Percentiles rank a stretch among this genome's conserved stretches.
phyloP scores from a whole-genome alignment of 2,888 invertebrate genomes.

The Archips xylosteana region DNA sequence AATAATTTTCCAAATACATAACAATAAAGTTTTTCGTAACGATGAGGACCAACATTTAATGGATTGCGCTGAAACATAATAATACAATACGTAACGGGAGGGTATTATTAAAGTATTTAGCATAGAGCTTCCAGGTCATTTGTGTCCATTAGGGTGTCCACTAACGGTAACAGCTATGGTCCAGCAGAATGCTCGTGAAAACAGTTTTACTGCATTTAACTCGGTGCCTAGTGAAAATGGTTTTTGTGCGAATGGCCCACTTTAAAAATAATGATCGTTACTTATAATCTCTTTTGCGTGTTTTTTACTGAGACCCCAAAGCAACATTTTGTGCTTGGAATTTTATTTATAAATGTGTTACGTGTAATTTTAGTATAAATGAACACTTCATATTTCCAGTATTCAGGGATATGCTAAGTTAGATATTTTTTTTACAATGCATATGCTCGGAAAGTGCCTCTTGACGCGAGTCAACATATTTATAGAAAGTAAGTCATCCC shows the following conservation, averaged over 20 bases:
- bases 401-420: background rate
- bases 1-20: background rate
- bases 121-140: slow-evolving; percentile 65
- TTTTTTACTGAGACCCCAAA: slow-evolving; percentile 4
- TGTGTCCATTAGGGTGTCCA: slow-evolving; percentile 78
- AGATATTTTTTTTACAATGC: background rate
- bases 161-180: slow-evolving; percentile 73
- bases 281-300: slow-evolving; percentile 22
- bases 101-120: slow-evolving; percentile 52
- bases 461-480: no score
- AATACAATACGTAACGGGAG: slow-evolving; percentile 23
- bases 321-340: background rate
- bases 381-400: background rate
- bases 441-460: no score
- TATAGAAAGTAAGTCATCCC: no score
- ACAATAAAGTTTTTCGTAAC: slow-evolving; percentile 5
- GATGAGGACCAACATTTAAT: background rate
- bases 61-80: background rate
- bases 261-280: slow-evolving; percentile 35
- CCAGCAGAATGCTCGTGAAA: slow-evolving; percentile 64
- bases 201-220: slow-evolving; percentile 66
- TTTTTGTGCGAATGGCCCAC: slow-evolving; percentile 39
- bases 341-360: background rate
- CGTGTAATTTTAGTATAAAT: background rate
- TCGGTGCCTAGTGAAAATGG: slow-evolving; percentile 54